phyloP scores from a whole-genome alignment of 2,113 vertebrate genomes.

The Crotophaga sulcirostris region DNA sequence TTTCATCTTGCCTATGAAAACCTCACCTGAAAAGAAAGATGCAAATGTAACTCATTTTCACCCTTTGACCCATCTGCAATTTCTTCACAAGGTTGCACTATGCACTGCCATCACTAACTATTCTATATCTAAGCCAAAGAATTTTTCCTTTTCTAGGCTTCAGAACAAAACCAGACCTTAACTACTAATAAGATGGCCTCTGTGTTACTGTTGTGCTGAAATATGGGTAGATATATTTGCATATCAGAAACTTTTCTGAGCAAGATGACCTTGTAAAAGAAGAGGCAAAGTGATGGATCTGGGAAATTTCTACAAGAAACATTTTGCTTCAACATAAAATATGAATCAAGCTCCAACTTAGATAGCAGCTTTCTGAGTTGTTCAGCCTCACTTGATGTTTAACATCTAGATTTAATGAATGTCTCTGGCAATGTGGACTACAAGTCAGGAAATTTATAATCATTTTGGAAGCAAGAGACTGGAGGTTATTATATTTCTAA shows the following conservation, averaged over 20 bases:
- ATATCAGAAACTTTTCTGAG: background rate
- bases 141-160: background rate
- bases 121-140: background rate
- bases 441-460: background rate
- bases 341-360: background rate
- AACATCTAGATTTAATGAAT: constrained; percentile 33
- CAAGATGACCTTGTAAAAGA: background rate
- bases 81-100: background rate
- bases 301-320: background rate
- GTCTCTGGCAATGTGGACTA: background rate
- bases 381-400: constrained; percentile 36
- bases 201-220: background rate
- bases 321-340: constrained; percentile 28
- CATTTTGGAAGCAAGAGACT: constrained; percentile 1
- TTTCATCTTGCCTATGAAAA: background rate
- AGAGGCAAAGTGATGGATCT: background rate
- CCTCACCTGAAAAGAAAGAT: background rate
- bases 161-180: background rate
- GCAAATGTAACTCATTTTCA: background rate
- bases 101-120: background rate
- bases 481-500: constrained; percentile 20
- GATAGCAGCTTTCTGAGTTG: background rate
- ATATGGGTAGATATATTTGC: background rate
- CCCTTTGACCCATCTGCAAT: background rate
- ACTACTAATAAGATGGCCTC: background rate